These are phyloP conservation scores for Anastrepha obliqua DNA, from an alignment of 1,140 invertebrate species.

Conservation along the genomic window DNA sequence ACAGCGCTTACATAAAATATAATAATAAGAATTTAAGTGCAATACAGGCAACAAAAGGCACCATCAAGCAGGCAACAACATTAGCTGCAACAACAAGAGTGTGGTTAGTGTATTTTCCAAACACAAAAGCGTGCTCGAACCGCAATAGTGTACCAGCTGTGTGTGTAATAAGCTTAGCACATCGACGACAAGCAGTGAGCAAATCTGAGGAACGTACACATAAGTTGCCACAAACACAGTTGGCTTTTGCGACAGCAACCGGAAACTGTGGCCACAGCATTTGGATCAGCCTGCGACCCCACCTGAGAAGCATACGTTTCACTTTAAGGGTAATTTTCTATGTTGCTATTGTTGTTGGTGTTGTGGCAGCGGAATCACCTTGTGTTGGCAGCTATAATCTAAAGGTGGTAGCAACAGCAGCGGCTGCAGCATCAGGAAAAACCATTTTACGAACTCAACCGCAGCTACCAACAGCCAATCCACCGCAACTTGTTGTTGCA, in stretches of 20 bases:
- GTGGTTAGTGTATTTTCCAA: not conserved
- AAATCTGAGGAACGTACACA: not conserved
- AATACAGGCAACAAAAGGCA: not conserved
- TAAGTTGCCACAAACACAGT: not conserved
- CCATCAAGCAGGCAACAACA: slow-evolving; percentile 47
- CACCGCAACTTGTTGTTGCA: slow-evolving; percentile 53
- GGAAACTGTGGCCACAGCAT: not conserved
- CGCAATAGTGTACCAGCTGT: not conserved
- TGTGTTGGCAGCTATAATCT: not conserved
- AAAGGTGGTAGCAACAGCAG: not conserved
- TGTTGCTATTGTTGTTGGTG: not conserved
- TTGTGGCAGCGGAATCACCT: not conserved
- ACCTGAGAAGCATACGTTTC: not conserved
- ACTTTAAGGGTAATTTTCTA: not conserved
- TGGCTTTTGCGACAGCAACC: not conserved
- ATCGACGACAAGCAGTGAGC: not conserved
- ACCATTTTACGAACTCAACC: not conserved
- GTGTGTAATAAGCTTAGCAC: not conserved
- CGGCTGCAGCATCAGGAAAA: not conserved
- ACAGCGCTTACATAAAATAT: slow-evolving; percentile 1
- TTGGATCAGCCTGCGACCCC: not conserved
- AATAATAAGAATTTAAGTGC: slow-evolving; percentile 18
- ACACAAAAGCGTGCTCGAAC: not conserved
- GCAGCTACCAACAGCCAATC: not conserved
- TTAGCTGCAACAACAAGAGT: not conserved